Percentiles rank a stretch among this genome's conserved stretches.
These are phyloP conservation scores for Gymnarchus niloticus DNA, from an alignment of 2,113 vertebrate genomes.

Conservation along the genomic window DNA sequence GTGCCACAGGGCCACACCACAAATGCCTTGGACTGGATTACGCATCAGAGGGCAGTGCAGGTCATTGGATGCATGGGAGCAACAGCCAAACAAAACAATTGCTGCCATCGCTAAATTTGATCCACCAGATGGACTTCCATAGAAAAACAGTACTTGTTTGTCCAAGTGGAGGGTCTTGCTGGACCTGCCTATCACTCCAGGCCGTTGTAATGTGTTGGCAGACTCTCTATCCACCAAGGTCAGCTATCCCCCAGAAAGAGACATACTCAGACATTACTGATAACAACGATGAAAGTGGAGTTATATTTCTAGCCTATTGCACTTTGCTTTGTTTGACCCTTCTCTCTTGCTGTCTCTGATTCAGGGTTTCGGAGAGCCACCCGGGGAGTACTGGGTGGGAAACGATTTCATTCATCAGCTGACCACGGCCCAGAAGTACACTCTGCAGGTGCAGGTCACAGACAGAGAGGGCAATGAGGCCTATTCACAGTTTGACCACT, in stretches of 20 bases:
- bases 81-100: neutral
- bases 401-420: conserved; percentile 72
- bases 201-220: neutral
- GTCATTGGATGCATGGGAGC: neutral
- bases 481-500: conserved; percentile 65
- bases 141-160: conserved; percentile 7
- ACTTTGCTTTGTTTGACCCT: neutral
- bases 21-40: neutral
- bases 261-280: neutral
- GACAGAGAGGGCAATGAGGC: conserved; percentile 67
- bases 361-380: conserved; percentile 70
- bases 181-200: neutral
- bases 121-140: neutral
- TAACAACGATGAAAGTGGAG: neutral
- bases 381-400: conserved; percentile 74
- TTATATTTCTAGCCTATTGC: neutral
- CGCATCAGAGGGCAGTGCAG: neutral
- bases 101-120: neutral
- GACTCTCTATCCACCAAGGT: neutral
- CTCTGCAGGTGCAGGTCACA: conserved; percentile 61
- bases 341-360: conserved; percentile 17
- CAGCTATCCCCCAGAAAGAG: neutral
- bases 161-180: neutral
- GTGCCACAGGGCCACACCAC: neutral
- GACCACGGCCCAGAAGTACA: conserved; percentile 59